Evolutionary conservation across 1,140 invertebrate species (phyloP).

Genomic region (Drosophila pandora): DNA sequence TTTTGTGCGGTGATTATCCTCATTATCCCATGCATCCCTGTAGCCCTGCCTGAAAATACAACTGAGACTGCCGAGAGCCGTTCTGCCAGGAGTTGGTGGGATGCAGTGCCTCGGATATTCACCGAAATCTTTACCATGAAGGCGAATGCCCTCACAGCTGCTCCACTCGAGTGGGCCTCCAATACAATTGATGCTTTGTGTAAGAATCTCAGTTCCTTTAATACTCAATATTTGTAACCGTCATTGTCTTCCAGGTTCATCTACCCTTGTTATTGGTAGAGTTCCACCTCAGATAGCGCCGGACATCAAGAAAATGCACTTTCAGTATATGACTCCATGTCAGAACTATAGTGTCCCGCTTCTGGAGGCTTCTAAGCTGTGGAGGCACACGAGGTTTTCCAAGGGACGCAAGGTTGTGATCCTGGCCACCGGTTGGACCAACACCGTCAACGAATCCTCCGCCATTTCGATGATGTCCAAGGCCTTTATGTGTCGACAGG

Average conservation of each 20-base stretch:
- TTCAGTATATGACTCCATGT: slow-evolving; percentile 73
- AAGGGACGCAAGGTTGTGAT: slow-evolving; percentile 65
- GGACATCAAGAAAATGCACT: slow-evolving; percentile 69
- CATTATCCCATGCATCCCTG: background rate
- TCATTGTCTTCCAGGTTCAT: slow-evolving; percentile 47
- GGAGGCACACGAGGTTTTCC: slow-evolving; percentile 59
- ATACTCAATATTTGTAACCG: background rate
- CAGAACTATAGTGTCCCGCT: slow-evolving; percentile 68
- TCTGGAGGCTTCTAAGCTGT: slow-evolving; percentile 54
- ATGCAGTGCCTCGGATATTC: slow-evolving; percentile 37
- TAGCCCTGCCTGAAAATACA: slow-evolving; percentile 2
- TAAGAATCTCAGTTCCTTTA: slow-evolving; percentile 23
- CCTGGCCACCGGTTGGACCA: slow-evolving; percentile 72
- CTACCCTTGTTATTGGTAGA: slow-evolving; percentile 46
- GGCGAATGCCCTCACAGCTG: slow-evolving; percentile 52
- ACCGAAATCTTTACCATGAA: slow-evolving; percentile 56
- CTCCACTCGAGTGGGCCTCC: slow-evolving; percentile 52
- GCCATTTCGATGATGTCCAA: slow-evolving; percentile 65
- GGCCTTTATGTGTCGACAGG: slow-evolving; percentile 68
- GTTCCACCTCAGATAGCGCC: slow-evolving; percentile 61
- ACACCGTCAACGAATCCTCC: slow-evolving; percentile 61
- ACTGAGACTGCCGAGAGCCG: background rate
- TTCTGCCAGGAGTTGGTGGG: slow-evolving; percentile 42
- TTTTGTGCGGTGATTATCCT: slow-evolving; percentile 12
- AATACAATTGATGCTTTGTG: slow-evolving; percentile 54